Base-by-base conservation (phyloP, 2,797 vertebrate species). In the Peromyscus aztecus region DNA sequence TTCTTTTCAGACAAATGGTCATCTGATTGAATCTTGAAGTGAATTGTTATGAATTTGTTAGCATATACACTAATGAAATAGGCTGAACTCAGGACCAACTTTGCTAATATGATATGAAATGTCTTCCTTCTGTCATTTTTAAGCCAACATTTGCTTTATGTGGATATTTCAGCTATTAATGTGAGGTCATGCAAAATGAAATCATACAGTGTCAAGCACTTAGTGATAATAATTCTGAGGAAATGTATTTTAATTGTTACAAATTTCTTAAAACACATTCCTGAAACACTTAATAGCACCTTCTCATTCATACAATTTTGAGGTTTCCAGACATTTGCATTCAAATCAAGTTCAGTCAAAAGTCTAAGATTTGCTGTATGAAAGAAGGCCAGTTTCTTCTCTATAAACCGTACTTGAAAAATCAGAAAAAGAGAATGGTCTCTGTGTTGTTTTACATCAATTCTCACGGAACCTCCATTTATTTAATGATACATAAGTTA, bases 181-280 rank as follows among this genome's bases (percentile, higher is more conserved):
- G 27, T 31, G 96, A 93, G 37, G 21, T 67, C 65, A 78, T 93
- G 85, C 24, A 23, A 91, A 89, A 91, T 73, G 37, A 97, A 98
- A 98, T 91, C 34, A 92, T 27, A 65, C 73, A 92, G 59, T 92
- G 10, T 87, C 83, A 96, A 43, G 40, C 43, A 92, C 89, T 98
- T 91, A 95, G 49, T 0, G 0, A 91, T 94, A 89, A 96, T 91
- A 97, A 96, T 97, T 97, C 69, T 95, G 93, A 97, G 52, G 87
- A 96, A 98, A 94, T 86, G 21, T 89, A 96, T 94, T 98, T 98
- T 98, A 98, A 98, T 98, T 98, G 52, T 92, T 88, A 97, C 23
- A 88, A 27, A 94, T 97, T 94, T 97, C 81, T 94, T 95, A 98
- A 96, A 96, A 97, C 95, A 97, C 69, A 82, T 84, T 97, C 7